These are phyloP conservation scores for Dromaius novaehollandiae DNA, from an alignment of 2,113 vertebrate genomes.

Conservation along the genomic window DNA sequence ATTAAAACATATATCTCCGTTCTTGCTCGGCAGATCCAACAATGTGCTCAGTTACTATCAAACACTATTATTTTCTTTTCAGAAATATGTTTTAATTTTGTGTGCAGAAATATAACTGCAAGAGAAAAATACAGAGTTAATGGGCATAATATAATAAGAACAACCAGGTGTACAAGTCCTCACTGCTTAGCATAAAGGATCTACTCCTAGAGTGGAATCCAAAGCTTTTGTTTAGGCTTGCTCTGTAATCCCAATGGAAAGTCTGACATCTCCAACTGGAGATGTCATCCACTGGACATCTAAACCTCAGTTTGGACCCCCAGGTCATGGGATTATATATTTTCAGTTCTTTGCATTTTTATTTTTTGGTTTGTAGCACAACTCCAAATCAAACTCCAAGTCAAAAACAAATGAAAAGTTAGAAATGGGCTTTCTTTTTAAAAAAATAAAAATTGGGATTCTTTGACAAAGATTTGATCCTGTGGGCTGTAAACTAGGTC, in stretches of 20 bases:
- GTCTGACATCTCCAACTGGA: background rate
- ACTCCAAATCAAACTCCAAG: background rate
- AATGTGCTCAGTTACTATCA: background rate
- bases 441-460: background rate
- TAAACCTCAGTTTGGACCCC: background rate
- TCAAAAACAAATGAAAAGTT: background rate
- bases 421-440: background rate
- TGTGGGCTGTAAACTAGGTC: background rate
- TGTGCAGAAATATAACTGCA: background rate
- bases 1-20: background rate
- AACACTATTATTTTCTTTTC: background rate
- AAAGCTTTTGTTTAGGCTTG: background rate
- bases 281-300: background rate
- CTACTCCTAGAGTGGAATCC: background rate
- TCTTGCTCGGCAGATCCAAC: background rate
- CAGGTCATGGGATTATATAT: background rate
- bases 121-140: background rate
- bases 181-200: background rate
- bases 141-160: background rate
- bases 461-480: background rate
- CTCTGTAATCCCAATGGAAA: background rate
- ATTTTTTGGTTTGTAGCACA: background rate
- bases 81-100: background rate
- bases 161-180: background rate
- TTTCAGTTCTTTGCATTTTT: background rate